A percentile compares a stretch with the other conserved stretches of the same genome.
Evolutionary conservation across 2,888 invertebrate species (phyloP).

Genomic region (Sesia apiformis): DNA sequence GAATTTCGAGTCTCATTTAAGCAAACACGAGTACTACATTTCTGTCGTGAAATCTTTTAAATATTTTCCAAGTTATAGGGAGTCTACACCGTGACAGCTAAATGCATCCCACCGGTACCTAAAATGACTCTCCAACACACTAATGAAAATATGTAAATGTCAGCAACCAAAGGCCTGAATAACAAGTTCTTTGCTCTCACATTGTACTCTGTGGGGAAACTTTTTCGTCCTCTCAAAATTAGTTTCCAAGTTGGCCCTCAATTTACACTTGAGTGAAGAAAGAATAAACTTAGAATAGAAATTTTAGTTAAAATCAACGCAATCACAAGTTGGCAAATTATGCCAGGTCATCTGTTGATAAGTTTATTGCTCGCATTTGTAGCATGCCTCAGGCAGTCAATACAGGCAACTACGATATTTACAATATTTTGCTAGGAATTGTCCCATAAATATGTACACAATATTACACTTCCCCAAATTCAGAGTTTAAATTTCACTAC

Average conservation of each 20-base stretch:
- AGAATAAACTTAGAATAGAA: constrained; percentile 40
- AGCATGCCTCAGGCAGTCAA: not conserved
- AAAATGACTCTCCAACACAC: constrained; percentile 1
- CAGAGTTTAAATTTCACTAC: too few species aligned
- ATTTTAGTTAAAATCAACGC: constrained; percentile 39
- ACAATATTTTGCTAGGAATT: too few species aligned
- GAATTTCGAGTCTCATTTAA: constrained; percentile 8
- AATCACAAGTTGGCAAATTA: constrained; percentile 38
- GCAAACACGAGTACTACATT: not conserved
- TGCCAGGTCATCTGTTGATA: constrained; percentile 24
- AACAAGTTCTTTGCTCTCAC: constrained; percentile 15
- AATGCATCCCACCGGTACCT: not conserved
- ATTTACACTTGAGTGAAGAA: constrained; percentile 49
- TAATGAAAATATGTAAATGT: constrained; percentile 19
- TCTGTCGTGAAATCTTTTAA: too few species aligned
- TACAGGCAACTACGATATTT: too few species aligned
- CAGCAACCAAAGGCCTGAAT: constrained; percentile 8
- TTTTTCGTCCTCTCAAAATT: constrained; percentile 30
- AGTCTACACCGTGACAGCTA: not conserved
- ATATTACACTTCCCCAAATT: too few species aligned
- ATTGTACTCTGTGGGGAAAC: constrained; percentile 14
- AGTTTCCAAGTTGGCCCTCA: constrained; percentile 41
- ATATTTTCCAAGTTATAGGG: too few species aligned
- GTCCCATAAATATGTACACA: too few species aligned
- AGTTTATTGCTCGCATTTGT: constrained; percentile 6